A percentile compares a stretch with the other conserved stretches of the same genome.
These are phyloP conservation scores for Hippoglossus hippoglossus DNA, from an alignment of 2,797 vertebrate species.

Conservation along the genomic window DNA sequence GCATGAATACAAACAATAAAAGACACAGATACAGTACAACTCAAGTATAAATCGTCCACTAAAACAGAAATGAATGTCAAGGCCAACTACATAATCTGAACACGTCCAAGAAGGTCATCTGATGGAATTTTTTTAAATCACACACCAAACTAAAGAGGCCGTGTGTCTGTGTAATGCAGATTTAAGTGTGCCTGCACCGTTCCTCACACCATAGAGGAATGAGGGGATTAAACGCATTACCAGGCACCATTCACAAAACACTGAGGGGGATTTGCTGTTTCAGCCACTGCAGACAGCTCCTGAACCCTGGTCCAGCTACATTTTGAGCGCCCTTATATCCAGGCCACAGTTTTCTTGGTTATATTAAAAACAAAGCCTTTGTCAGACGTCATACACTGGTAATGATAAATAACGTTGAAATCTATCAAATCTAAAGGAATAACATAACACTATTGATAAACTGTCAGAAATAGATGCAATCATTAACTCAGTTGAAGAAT, in stretches of 20 bases:
- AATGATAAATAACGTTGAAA: slow-evolving; percentile 3
- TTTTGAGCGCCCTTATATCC: slow-evolving; percentile 32
- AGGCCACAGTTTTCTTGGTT: slow-evolving; percentile 32
- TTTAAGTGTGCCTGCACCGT: slow-evolving; percentile 30
- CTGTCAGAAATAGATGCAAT: slow-evolving; percentile 9
- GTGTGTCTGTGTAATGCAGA: slow-evolving; percentile 34
- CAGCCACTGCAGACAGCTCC: slow-evolving; percentile 41
- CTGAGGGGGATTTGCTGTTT: slow-evolving; percentile 43
- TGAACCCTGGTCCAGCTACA: slow-evolving; percentile 53
- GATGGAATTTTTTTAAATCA: slow-evolving; percentile 14
- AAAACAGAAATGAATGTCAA: slow-evolving; percentile 8
- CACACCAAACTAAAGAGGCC: slow-evolving; percentile 10
- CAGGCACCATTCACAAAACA: slow-evolving; percentile 62
- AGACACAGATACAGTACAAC: not conserved
- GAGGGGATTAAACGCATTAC: slow-evolving; percentile 65
- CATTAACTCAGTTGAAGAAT: not conserved
- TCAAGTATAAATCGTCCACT: not conserved
- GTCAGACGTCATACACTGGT: slow-evolving; percentile 13
- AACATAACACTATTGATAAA: slow-evolving; percentile 8
- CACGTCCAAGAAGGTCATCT: slow-evolving; percentile 20
- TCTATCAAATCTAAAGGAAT: not conserved
- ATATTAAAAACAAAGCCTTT: slow-evolving; percentile 25
- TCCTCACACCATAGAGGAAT: slow-evolving; percentile 53
- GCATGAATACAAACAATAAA: not conserved
- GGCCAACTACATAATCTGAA: slow-evolving; percentile 1